Base-by-base conservation (phyloP, 2,888 invertebrate species). In the Tipula confusa region DNA sequence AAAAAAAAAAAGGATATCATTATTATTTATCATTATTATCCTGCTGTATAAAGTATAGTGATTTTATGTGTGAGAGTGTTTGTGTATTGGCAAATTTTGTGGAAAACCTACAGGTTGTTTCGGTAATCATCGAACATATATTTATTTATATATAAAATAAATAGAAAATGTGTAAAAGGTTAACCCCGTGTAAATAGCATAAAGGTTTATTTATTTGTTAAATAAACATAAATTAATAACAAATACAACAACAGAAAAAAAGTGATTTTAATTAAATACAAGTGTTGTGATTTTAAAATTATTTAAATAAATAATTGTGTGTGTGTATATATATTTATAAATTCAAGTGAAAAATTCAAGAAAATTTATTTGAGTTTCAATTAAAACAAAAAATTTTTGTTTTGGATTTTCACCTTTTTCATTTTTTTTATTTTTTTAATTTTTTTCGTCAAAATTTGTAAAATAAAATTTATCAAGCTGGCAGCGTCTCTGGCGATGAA, bases 401-500 rank as follows among this genome's bases (percentile, higher is more conserved):
- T 43, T 43, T 64, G 33, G 33, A 33, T 4, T 33, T 33, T 33
- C 4, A 6, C n/a, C n/a, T n/a, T n/a, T n/a, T n/a, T n/a, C n/a
- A n/a, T 81, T 31, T 82, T 82, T 5, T 82, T n/a, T 9, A 81
- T 15, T 82, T 82, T 82, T 81, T 31, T 29, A 29, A 80, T 31
- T 31, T 33, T n/a, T 81, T n/a, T 33, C 33, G 33, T 33, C 33
- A 64, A 64, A 64, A 64, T 64, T 64, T 64, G 64, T 64, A 64
- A 64, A 64, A 64, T 82, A 82, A 86, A 86, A 87, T 85, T 85
- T 93, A 92, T 92, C 95, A 95, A 95, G 93, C 95, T 95, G 95
- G 95, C 95, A 92, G 94, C 94, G 93, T 94, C 94, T 91, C 90
- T 93, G 89, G 94, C 95, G 91, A 96, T 96, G 96, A 96, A 96